These are phyloP conservation scores for Telenomus remus DNA, from an alignment of 1,140 invertebrate species.

Conservation along the genomic window DNA sequence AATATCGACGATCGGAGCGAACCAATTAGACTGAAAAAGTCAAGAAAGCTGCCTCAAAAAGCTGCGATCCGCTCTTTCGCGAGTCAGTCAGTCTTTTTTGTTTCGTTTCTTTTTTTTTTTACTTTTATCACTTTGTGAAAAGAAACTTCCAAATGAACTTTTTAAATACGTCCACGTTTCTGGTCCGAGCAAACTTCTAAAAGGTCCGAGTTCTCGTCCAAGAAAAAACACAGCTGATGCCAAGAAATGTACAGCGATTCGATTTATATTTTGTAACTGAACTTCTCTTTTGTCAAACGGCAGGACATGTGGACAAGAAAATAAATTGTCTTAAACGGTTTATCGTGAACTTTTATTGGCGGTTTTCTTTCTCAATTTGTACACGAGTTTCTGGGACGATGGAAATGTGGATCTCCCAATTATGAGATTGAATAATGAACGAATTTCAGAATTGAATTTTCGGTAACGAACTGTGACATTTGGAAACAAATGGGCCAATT, in stretches of 20 bases:
- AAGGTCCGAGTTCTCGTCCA: conserved; percentile 54
- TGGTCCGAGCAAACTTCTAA: conserved; percentile 49
- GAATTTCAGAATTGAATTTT: too few relatives aligned
- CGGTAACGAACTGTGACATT: too few relatives aligned
- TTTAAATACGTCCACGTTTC: conserved; percentile 55
- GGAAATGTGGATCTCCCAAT: too few relatives aligned
- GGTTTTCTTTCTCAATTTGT: too few relatives aligned
- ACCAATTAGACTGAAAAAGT: conserved; percentile 55
- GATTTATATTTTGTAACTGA: conserved; percentile 42
- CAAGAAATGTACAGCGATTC: conserved; percentile 36
- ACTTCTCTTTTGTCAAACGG: conserved; percentile 19
- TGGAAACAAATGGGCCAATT: too few relatives aligned
- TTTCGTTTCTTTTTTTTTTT: conserved; percentile 33
- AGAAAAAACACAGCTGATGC: conserved; percentile 58
- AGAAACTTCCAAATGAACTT: conserved; percentile 60
- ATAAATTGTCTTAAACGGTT: too few relatives aligned
- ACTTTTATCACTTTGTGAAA: conserved; percentile 43
- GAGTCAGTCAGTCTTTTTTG: conserved; percentile 9
- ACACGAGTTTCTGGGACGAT: too few relatives aligned
- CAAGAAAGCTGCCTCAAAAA: conserved; percentile 35
- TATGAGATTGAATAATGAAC: too few relatives aligned
- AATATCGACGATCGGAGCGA: conserved; percentile 36
- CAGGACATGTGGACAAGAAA: conserved; percentile 20
- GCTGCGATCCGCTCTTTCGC: conserved; percentile 17
- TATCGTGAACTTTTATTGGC: too few relatives aligned